phyloP scores from a whole-genome alignment of 2,113 vertebrate species.

The Ginglymostoma cirratum region DNA sequence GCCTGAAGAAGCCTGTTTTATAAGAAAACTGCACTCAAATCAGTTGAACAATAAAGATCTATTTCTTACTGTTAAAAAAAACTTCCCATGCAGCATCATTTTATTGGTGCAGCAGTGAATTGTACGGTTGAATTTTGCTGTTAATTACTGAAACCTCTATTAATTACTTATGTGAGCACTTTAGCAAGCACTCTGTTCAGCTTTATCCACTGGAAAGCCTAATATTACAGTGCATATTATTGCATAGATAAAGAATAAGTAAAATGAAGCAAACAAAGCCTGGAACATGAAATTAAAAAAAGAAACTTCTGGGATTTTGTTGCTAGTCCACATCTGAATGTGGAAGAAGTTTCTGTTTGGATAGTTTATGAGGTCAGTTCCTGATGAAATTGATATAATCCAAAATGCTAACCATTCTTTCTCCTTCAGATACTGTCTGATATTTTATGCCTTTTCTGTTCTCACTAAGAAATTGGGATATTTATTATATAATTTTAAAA shows the following conservation, averaged over 20 bases:
- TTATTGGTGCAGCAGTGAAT: not conserved
- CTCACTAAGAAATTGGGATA: too few species aligned
- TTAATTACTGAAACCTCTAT: not conserved
- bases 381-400: not conserved
- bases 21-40: slow-evolving; percentile 3
- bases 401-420: not conserved
- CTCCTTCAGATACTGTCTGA: not conserved
- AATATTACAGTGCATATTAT: not conserved
- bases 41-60: slow-evolving; percentile 18
- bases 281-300: not conserved
- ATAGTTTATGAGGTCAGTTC: not conserved
- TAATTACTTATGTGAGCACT: not conserved
- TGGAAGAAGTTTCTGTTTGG: not conserved
- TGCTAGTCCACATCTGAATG: not conserved
- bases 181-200: not conserved
- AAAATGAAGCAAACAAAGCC: not conserved
- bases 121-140: not conserved
- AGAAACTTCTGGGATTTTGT: not conserved
- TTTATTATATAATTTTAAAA: not conserved
- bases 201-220: not conserved
- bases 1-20: slow-evolving; percentile 11
- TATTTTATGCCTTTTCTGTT: not conserved
- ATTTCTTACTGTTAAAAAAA: not conserved
- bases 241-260: too few species aligned
- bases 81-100: not conserved